Base-by-base conservation (phyloP, 2,113 vertebrate genomes). In the Conger conger region DNA sequence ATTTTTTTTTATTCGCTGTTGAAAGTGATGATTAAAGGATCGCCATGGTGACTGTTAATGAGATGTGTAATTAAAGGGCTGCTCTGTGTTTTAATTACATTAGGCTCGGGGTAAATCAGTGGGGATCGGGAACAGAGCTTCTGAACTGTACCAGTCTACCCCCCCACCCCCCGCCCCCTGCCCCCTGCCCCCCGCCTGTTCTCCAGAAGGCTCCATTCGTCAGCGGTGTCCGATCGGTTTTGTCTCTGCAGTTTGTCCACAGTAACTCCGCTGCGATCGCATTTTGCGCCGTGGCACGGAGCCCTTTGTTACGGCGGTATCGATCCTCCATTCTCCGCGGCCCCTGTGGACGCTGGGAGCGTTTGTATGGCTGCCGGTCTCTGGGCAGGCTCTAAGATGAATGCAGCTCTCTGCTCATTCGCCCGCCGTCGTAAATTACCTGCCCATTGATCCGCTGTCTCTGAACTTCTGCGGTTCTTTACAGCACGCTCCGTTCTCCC, bases 31-130 rank as follows among this genome's bases (percentile, higher is more conserved):
- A 94, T 92, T 94, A 91, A 91, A 93, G 87, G 78, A 30, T 89
- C 78, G 80, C 81, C 84, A 87, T 88, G 82, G 85, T 88, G 88
- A 86, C 85, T 50, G 82, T 84, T 91, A 92, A 93, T 91, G 87
- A 87, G 89, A 89, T 84, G 87, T 89, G 91, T 93, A 93, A 94
- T 95, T 95, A 94, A 94, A 89, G 90, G 87, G 89, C 92, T 91
- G 90, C 88, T 94, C 91, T 93, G 89, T 87, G 85, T 91, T 91
- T 92, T 93, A 93, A 93, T 94, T 90, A 88, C 90, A 90, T 93
- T 94, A 92, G 91, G 88, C 89, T 90, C 82, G 84, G 92, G 92
- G 92, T 94, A 93, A 73, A 93, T 94, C 87, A 77, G 54, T 84
- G 81, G 80, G 89, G 92, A 85, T 45, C 37, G 20, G 36, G 20